Evolutionary conservation across 2,888 invertebrate genomes (phyloP).

Genomic region (Amphimallon solstitiale): DNA sequence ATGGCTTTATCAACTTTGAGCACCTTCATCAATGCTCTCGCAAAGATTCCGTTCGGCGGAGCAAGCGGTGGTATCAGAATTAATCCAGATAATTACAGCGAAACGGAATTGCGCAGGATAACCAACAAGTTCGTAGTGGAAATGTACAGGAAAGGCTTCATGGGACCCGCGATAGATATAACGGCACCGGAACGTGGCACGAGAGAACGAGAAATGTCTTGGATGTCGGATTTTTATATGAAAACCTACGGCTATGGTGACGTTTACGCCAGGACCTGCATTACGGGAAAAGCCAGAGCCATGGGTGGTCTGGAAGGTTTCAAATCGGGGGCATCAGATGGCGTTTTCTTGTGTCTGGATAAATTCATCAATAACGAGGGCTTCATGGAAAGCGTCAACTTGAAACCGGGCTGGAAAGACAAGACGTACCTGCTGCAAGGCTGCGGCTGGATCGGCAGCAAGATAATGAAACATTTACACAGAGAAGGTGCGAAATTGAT

Average conservation of each 20-base stretch:
- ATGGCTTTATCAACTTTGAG: conserved; percentile 83
- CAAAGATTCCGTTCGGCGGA: conserved; percentile 85
- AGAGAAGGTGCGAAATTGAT: conserved; percentile 76
- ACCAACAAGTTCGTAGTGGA: conserved; percentile 78
- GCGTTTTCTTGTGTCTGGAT: conserved; percentile 77
- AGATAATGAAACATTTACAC: conserved; percentile 75
- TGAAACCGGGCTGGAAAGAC: conserved; percentile 70
- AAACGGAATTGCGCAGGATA: conserved; percentile 79
- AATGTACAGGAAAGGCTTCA: conserved; percentile 64
- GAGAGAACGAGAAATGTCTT: conserved; percentile 81
- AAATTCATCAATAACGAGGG: conserved; percentile 77
- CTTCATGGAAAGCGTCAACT: conserved; percentile 76
- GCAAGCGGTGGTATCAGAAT: conserved; percentile 79
- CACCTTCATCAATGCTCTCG: conserved; percentile 86
- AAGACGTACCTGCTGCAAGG: conserved; percentile 86
- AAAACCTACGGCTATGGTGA: conserved; percentile 76
- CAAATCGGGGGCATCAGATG: conserved; percentile 84
- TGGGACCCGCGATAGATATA: conserved; percentile 83
- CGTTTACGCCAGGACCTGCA: conserved; percentile 82
- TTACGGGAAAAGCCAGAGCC: conserved; percentile 90
- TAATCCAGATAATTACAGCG: conserved; percentile 76
- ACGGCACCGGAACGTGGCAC: conserved; percentile 87
- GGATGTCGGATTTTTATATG: conserved; percentile 84
- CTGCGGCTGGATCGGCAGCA: conserved; percentile 85
- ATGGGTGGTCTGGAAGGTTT: conserved; percentile 88